phyloP scores from a whole-genome alignment of 2,113 vertebrate genomes.

The Tachycineta bicolor region DNA sequence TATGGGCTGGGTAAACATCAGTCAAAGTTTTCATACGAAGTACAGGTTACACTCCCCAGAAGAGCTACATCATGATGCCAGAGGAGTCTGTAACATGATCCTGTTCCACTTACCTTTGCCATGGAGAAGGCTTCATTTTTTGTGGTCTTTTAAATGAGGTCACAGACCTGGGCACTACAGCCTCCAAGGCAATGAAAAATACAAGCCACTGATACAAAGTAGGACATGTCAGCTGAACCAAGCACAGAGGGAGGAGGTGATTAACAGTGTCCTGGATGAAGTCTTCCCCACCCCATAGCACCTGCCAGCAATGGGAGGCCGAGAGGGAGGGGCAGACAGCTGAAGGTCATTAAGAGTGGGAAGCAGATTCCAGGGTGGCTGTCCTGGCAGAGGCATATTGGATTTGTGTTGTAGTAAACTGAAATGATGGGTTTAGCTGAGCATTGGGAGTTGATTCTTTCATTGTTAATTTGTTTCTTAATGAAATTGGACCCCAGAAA shows the following conservation, averaged over 20 bases:
- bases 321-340: slow-evolving; percentile 2
- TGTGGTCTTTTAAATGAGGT: not conserved
- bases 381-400: not conserved
- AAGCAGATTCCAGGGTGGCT: slow-evolving; percentile 3
- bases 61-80: not conserved
- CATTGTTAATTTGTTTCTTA: not conserved
- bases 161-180: not conserved
- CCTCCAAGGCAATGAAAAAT: not conserved
- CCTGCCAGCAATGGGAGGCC: slow-evolving; percentile 1
- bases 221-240: not conserved
- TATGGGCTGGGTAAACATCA: not conserved
- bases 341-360: slow-evolving; percentile 47
- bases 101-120: not conserved
- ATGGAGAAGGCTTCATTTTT: not conserved
- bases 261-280: not conserved
- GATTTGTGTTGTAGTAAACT: not conserved
- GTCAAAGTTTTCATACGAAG: not conserved
- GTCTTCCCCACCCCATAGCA: not conserved
- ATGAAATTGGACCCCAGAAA: not conserved
- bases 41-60: not conserved
- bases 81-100: not conserved
- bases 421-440: not conserved
- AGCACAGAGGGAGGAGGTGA: not conserved
- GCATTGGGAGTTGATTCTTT: not conserved
- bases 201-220: not conserved